Conservation (phyloP, 2,113 vertebrate species). For the Scophthalmus maximus region DNA sequence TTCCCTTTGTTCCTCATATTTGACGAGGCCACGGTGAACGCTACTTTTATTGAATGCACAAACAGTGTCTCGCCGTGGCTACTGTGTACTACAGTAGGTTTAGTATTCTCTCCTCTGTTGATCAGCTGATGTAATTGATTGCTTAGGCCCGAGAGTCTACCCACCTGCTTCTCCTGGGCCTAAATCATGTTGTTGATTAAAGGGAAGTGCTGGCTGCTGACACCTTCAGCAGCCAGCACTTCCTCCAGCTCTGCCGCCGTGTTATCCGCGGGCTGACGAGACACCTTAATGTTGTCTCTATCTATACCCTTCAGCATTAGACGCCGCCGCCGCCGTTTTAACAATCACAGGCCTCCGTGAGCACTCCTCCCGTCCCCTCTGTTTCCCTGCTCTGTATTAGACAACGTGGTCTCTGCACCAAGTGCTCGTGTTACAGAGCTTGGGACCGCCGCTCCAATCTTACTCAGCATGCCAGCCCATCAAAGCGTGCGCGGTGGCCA, state of each 20-base stretch:
- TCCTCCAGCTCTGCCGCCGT: constrained; percentile 24
- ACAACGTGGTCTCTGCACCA: constrained; percentile 57
- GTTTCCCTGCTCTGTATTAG: constrained; percentile 51
- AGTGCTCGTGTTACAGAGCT: constrained; percentile 82
- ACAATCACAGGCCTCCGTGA: constrained; percentile 36
- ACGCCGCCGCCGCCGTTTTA: constrained; percentile 46
- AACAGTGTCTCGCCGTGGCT: constrained; percentile 26
- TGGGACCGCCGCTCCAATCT: constrained; percentile 74
- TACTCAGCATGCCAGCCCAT: constrained; percentile 77
- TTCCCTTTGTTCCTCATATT: constrained; percentile 25
- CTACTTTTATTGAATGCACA: constrained; percentile 35
- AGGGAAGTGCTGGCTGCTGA: constrained; percentile 48
- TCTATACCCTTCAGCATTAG: constrained; percentile 47
- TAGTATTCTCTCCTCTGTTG: constrained; percentile 62
- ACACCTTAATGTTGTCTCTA: constrained; percentile 61
- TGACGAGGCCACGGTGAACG: constrained; percentile 38
- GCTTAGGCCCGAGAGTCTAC: constrained; percentile 53
- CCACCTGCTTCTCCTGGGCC: constrained; percentile 56
- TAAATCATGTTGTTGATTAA: constrained; percentile 75
- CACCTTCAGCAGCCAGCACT: constrained; percentile 43
- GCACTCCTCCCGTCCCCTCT: constrained; percentile 34
- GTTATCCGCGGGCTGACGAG: constrained; percentile 57
- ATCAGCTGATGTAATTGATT: constrained; percentile 71
- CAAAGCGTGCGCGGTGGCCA: constrained; percentile 74
- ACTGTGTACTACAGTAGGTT: constrained; percentile 55